Conservation (phyloP, 1,140 invertebrate genomes). For the Drosophila sturtevanti region DNA sequence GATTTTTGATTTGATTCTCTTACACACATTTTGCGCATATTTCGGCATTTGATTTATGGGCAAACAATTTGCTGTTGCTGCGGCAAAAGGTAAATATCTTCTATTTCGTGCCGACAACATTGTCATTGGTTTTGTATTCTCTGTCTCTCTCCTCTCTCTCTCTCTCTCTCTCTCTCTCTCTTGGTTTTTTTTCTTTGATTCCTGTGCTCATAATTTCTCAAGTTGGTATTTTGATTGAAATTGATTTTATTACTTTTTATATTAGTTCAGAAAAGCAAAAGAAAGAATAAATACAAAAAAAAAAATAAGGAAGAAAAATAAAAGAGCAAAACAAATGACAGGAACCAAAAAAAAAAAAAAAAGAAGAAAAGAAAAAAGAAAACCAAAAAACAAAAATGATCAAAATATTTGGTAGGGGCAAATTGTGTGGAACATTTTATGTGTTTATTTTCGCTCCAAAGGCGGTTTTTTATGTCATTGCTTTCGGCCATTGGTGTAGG, state of each 20-base stretch:
- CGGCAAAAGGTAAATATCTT: conserved; percentile 7
- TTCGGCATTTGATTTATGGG: conserved; percentile 64
- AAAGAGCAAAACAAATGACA: not conserved
- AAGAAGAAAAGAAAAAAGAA: not conserved
- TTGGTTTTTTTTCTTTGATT: conserved; percentile 10
- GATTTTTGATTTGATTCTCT: conserved; percentile 15
- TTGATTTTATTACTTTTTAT: conserved; percentile 69
- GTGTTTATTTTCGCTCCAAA: conserved; percentile 55
- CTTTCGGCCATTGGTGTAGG: conserved; percentile 3
- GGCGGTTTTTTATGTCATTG: conserved; percentile 35
- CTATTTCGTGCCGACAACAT: conserved; percentile 14
- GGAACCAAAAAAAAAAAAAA: no score
- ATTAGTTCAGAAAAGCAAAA: conserved; percentile 33
- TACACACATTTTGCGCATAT: conserved; percentile 58
- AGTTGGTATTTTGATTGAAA: conserved; percentile 66
- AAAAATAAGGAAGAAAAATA: no score
- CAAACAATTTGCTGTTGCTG: conserved; percentile 38
- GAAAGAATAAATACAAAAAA: not conserved
- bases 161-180: no score
- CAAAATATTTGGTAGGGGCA: conserved; percentile 25
- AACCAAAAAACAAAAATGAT: no score
- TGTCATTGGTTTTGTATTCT: not conserved
- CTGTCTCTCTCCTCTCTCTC: no score
- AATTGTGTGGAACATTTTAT: conserved; percentile 64
- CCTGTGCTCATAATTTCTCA: conserved; percentile 51